Conservation (phyloP, 2,113 vertebrate species). For the Chrysochloris asiatica region DNA sequence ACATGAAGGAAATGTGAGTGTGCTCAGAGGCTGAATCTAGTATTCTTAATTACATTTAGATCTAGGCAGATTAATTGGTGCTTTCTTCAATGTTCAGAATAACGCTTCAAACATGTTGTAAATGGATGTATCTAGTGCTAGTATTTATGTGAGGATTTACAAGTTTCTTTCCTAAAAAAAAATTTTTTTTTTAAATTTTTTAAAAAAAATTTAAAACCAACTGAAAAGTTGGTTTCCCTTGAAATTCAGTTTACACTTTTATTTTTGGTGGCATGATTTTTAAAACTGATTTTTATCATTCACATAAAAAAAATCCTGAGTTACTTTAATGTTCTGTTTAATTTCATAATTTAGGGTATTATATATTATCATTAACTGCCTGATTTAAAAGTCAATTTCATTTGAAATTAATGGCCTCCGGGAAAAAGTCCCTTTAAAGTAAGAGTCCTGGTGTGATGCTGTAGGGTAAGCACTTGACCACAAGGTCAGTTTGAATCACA, state of each 20-base stretch:
- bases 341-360: conserved; percentile 19
- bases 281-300: not conserved
- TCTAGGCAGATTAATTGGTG: not conserved
- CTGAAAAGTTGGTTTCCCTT: not conserved
- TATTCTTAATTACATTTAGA: not conserved
- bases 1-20: not conserved
- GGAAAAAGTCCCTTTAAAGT: not conserved
- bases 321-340: conserved; percentile 10
- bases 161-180: not conserved
- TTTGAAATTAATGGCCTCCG: not conserved
- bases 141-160: not conserved
- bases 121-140: not conserved
- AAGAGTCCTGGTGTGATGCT: no score
- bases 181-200: not conserved
- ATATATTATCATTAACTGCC: not conserved
- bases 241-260: conserved; percentile 28
- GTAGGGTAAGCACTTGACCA: no score
- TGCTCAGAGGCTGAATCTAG: not conserved
- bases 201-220: no score
- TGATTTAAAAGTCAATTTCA: not conserved
- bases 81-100: not conserved
- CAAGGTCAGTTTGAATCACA: no score
- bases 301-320: not conserved
- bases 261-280: conserved; percentile 14
- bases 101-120: not conserved